Conservation (phyloP, 2,888 invertebrate species). For the Euproctis similis region DNA sequence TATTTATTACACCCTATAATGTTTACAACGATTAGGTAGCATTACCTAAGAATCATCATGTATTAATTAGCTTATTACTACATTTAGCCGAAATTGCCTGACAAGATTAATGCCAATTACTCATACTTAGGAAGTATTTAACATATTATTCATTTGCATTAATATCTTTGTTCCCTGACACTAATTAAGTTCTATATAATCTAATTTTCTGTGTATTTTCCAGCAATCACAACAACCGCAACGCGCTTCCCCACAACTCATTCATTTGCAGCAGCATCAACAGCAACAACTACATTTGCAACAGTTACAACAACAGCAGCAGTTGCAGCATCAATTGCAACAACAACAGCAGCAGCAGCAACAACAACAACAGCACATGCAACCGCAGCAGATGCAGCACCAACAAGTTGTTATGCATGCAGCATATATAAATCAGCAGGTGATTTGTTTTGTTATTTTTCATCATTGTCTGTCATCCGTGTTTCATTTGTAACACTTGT, state of each 20-base stretch:
- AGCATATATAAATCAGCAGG: constrained; percentile 62
- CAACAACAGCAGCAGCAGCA: constrained; percentile 49
- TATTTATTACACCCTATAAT: no score
- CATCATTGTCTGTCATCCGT: no score
- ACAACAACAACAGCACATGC: constrained; percentile 37
- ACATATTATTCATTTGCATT: no score
- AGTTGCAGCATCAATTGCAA: constrained; percentile 32
- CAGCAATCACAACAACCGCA: constrained; percentile 26
- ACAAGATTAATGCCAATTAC: no score
- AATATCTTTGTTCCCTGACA: no score
- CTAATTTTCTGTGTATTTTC: neutral
- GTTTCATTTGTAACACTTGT: no score
- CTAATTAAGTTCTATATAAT: neutral
- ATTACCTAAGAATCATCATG: no score
- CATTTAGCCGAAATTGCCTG: no score
- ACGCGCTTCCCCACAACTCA: constrained; percentile 38
- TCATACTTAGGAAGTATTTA: no score
- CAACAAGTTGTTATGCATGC: constrained; percentile 66
- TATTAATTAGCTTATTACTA: no score
- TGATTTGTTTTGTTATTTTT: constrained; percentile 18
- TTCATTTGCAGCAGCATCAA: constrained; percentile 41
- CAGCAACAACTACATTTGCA: constrained; percentile 41
- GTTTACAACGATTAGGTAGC: no score
- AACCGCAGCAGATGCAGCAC: constrained; percentile 36
- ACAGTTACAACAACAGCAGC: constrained; percentile 33